phyloP scores from a whole-genome alignment of 2,888 invertebrate genomes.

The Dendrolimus houi region DNA sequence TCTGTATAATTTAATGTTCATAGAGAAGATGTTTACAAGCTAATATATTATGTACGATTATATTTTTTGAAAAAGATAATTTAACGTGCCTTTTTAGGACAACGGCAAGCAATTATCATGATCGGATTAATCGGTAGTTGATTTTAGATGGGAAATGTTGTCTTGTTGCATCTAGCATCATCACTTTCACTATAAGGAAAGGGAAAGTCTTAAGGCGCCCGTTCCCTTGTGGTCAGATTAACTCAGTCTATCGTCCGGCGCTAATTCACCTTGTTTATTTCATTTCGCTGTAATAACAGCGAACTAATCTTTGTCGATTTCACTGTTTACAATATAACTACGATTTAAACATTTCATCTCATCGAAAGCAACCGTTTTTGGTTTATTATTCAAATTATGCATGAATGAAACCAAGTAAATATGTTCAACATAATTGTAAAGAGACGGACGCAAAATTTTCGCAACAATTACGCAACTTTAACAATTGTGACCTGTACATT shows the following conservation, averaged over 20 bases:
- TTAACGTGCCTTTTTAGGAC: neutral
- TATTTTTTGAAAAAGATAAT: no score
- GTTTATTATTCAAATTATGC: no score
- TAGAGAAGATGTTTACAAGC: no score
- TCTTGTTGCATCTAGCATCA: slow-evolving; percentile 62
- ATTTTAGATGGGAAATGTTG: slow-evolving; percentile 51
- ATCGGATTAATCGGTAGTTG: slow-evolving; percentile 33
- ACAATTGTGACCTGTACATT: slow-evolving; percentile 14
- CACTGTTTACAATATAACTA: slow-evolving; percentile 24
- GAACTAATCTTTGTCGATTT: slow-evolving; percentile 41
- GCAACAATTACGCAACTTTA: slow-evolving; percentile 28
- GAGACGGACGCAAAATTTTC: slow-evolving; percentile 7
- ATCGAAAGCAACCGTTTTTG: no score
- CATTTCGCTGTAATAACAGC: slow-evolving; percentile 49
- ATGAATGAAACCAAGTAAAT: no score
- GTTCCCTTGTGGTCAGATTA: slow-evolving; percentile 72
- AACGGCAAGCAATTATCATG: slow-evolving; percentile 15
- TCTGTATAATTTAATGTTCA: no score
- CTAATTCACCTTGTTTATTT: slow-evolving; percentile 67
- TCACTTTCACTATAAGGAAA: slow-evolving; percentile 73
- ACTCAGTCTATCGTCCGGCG: slow-evolving; percentile 50
- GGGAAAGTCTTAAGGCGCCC: slow-evolving; percentile 65
- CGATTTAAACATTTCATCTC: no score
- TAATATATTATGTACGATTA: no score
- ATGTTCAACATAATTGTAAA: no score